phyloP scores from a whole-genome alignment of 2,797 vertebrate species.

The Intellagama lesueurii region DNA sequence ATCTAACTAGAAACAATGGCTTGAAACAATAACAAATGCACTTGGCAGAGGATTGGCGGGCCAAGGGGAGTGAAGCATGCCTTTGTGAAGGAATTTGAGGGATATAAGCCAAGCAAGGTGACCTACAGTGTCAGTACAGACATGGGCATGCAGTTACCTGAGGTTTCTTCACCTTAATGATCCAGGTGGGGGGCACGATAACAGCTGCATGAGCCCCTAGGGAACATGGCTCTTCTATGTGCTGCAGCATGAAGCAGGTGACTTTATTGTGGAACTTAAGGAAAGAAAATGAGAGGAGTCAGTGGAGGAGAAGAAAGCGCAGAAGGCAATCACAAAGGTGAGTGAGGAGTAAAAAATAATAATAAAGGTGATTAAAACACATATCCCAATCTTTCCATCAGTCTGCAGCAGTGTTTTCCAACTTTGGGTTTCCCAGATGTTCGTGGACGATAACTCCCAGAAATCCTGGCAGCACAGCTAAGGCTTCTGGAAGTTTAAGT shows the following conservation, averaged over 20 bases:
- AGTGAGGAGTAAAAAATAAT: background rate
- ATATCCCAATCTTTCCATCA: background rate
- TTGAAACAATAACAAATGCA: slow-evolving; percentile 54
- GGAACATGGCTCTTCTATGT: slow-evolving; percentile 98
- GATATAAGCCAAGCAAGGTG: slow-evolving; percentile 50
- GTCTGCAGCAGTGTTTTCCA: too few relatives aligned
- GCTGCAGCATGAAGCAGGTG: slow-evolving; percentile 99
- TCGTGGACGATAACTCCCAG: too few relatives aligned
- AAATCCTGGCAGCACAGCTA: too few relatives aligned
- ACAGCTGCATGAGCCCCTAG: slow-evolving; percentile 96
- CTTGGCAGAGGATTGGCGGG: slow-evolving; percentile 11
- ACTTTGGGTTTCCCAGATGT: too few relatives aligned
- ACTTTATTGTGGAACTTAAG: slow-evolving; percentile 98
- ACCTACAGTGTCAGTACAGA: slow-evolving; percentile 72
- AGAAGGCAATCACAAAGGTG: background rate
- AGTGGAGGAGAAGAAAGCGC: background rate
- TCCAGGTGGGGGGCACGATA: slow-evolving; percentile 97
- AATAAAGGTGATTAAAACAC: background rate
- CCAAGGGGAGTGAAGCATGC: slow-evolving; percentile 48
- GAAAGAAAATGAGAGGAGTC: slow-evolving; percentile 30
- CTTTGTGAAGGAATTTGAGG: slow-evolving; percentile 40
- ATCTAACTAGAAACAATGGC: slow-evolving; percentile 44
- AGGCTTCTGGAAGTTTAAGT: too few relatives aligned
- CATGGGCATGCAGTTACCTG: slow-evolving; percentile 89
- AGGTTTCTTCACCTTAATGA: slow-evolving; percentile 99